These are phyloP conservation scores for Typhlichthys eigenmanni DNA, from an alignment of 2,797 vertebrate genomes.

Conservation along the genomic window DNA sequence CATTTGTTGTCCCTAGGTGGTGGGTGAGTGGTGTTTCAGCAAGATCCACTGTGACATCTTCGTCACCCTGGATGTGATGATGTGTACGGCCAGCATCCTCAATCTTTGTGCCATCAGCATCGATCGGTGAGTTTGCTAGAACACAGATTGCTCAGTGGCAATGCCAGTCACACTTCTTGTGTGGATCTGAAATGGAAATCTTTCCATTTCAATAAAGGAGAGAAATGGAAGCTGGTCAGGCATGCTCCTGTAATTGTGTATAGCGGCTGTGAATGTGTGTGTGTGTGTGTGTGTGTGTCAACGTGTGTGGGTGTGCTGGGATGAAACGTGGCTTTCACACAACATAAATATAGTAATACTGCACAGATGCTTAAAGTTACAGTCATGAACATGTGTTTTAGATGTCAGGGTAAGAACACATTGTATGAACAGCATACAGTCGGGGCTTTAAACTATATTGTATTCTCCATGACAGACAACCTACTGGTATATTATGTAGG, in stretches of 20 bases:
- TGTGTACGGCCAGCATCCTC: conserved; percentile 99
- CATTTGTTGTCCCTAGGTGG: conserved; percentile 82
- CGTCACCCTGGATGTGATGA: conserved; percentile 97
- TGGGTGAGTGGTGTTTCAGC: conserved; percentile 96
- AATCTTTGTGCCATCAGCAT: conserved; percentile 99
- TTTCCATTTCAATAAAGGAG: conserved; percentile 31
- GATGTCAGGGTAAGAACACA: too few species aligned
- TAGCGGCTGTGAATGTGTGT: too few species aligned
- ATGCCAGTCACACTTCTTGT: conserved; percentile 29
- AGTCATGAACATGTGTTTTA: too few species aligned
- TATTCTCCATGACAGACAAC: too few species aligned
- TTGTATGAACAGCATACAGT: not conserved
- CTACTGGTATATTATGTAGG: too few species aligned
- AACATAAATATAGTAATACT: too few species aligned
- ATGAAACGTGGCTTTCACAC: too few species aligned
- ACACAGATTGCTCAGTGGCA: conserved; percentile 27
- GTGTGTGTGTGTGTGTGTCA: too few species aligned
- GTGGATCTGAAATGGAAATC: conserved; percentile 48
- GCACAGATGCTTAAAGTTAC: too few species aligned
- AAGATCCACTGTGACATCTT: conserved; percentile 99
- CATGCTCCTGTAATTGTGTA: conserved; percentile 8
- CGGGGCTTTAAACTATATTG: conserved; percentile 11
- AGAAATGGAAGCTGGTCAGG: conserved; percentile 5
- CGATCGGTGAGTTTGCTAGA: conserved; percentile 85
- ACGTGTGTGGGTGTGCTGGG: too few species aligned